Evolutionary conservation across 2,113 vertebrate genomes (phyloP), one percentile per base, ranked within the genome.

Genomic region (Percopsis transmontana): DNA sequence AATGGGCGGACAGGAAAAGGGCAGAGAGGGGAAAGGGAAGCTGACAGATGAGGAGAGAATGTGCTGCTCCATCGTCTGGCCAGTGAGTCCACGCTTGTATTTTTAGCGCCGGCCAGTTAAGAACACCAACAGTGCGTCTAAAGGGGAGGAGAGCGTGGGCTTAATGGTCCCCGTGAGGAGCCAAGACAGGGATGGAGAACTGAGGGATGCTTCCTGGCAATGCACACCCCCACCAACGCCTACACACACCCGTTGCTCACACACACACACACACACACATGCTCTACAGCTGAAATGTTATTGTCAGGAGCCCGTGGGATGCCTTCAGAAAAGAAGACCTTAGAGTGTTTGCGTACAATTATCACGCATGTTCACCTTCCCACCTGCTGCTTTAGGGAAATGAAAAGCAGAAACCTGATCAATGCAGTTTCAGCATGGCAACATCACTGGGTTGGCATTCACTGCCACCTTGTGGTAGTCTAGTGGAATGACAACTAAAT

Each of bases 1-100:
- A 89, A 90, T 88, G 63, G 73, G 44, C 52, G 70, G 68, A 80
- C 84, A 85, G 87, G 88, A 91, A 78, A 53, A 63, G 24, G 59
- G 21, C 44, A 13, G 41, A 18, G 40, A 20, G 50, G 62, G 76
- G 68, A 76, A 92, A 82, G 14, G 87, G 87, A 89, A 70, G 83
- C 68, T 62, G 77, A 63, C 5, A n/a, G 72, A 74, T 67, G 62
- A 62, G 70, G 74, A 82, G 79, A 77, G 85, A 85, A 85, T 82
- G 79, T 55, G 50, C 14, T 16, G 65, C 24, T 50, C 27, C 44
- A 5, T 15, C 15, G 13, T 24, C 20, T 19, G 12, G 24, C 33
- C 67, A 50, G 67, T 69, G 62, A 16, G 15, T 13, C 12, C 45
- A 16, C 45, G 47, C 10, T 8, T 52, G 55, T 91, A 90, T 90